Evolutionary conservation across 2,797 vertebrate genomes (phyloP), one percentile per base, ranked within the genome.

Genomic region (Lacerta agilis): DNA sequence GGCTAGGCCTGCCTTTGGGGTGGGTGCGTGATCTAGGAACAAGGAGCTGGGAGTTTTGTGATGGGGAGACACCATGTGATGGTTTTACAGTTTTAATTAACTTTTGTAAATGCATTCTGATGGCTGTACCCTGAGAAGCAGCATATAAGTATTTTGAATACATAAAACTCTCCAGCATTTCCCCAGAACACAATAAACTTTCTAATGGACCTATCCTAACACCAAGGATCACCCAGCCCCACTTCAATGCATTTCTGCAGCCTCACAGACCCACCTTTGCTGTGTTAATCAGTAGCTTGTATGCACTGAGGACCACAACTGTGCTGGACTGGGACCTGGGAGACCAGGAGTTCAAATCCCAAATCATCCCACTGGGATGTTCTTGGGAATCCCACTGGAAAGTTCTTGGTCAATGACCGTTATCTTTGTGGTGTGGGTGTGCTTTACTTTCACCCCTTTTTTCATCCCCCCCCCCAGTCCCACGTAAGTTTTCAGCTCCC

Each of bases 401-500:
- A 6, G 67, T 36, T 49, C 15, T 33, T 29, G 41, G 41, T 45
- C 20, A 33, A n/a, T 55, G 49, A 55, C 2, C 0, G 0, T 15
- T 0, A 36, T 0, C 72, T 20, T 84, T 61, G 49, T 55, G 0
- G 0, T 45, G 25, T 49, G 3, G 49, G 49, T 55, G 15, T 72
- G 11, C 55, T 3, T 17, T 58, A 3, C 23, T 15, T 1, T 13
- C 27, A 55, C 49, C 13, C 36, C 10, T 75, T 33, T 61, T 33
- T 1, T 41, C 72, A 20, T 29, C 15, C 17, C 20, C 78, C 36
- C 15, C 82, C 0, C 0, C 83, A 99, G 98, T 99, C 99, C 88
- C 99, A 99, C 98, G 98, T 85, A 99, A 99, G 94, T 99, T 99
- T 94, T 98, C 98, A 0, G 98, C 98, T 15, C 99, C 98, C 78